Evolutionary conservation across 2,113 vertebrate species (phyloP), one percentile per base, ranked within the genome.

Genomic region (Rhegmatorhina hoffmannsi): DNA sequence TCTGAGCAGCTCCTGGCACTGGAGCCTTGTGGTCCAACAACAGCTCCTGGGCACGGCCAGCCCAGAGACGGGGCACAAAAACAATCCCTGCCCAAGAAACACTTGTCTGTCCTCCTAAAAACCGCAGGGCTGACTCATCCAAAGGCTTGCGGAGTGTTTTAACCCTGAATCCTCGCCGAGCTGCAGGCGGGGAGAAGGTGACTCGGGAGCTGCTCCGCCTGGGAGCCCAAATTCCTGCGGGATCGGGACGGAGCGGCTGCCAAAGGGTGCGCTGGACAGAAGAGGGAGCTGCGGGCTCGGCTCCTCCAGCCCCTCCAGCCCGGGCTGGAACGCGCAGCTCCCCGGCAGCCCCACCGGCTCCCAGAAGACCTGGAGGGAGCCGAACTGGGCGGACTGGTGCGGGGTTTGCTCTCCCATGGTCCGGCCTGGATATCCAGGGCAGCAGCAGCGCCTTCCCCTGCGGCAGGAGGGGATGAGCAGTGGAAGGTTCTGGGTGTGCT

Each of bases 271-370:
- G 13, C 19, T 53, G 46, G 70, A 89, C 97, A 86, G 96, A 59
- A 98, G 97, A 76, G 97, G 97, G 98, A 93, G 97, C 95, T 90
- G 49, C 68, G 93, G 82, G 24, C 80, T 38, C 46, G 34, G 75
- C 56, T 43, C 85, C 62, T 90, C 28, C 69, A 62, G 21, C 26
- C 79, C 94, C 85, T 75, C 40, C 73, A 68, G 47, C 81, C 84
- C 81, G 34, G 6, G 70, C 66, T 75, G 69, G 81, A 94, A 72
- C 91, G 25, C 6, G 46, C 66, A 84, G 89, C 85, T 94, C 90
- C 84, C 70, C 3, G 55, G 78, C 72, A 34, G 95, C 82, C 94
- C 92, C 77, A 58, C 52, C 90, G 92, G 94, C 94, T 96, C 81
- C 79, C 81, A 25, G 87, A 79, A 92, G 91, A 78, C 83, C 93